Conservation (phyloP, 2,888 invertebrate species). For the Microctonus aethiopoides region DNA sequence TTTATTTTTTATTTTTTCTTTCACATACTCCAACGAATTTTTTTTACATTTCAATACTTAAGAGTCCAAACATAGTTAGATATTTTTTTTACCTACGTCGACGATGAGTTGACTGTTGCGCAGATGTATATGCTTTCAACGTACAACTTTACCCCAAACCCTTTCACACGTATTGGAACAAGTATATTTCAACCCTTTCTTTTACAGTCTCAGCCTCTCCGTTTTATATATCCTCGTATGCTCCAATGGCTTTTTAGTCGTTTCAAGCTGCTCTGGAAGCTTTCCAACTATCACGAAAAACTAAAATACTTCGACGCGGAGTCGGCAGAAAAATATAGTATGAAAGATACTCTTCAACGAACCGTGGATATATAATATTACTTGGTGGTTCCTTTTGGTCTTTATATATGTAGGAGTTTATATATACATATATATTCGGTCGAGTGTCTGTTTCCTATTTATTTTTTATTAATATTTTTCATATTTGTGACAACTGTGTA, state of each 20-base stretch:
- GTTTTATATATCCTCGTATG: neutral
- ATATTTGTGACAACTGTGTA: no score
- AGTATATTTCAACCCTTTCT: conserved; percentile 50
- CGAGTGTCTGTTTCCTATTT: no score
- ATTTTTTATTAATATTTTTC: no score
- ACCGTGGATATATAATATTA: conserved; percentile 62
- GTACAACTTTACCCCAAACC: conserved; percentile 48
- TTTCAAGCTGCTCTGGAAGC: conserved; percentile 50
- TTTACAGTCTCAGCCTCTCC: neutral
- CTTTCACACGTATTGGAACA: conserved; percentile 56
- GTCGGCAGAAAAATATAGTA: conserved; percentile 59
- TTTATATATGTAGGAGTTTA: no score
- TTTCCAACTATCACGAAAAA: conserved; percentile 61
- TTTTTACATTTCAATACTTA: neutral
- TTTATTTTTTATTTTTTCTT: neutral
- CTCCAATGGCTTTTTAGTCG: conserved; percentile 29
- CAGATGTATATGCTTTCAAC: conserved; percentile 27
- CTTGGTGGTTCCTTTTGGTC: no score
- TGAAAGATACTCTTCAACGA: conserved; percentile 45
- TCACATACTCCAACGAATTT: neutral
- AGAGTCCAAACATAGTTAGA: neutral
- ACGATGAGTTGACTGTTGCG: neutral
- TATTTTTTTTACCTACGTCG: no score
- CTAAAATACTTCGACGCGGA: conserved; percentile 56
- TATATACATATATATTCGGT: no score